Evolutionary conservation across 2,113 vertebrate species (phyloP).

Genomic region (Poicephalus meyeri): DNA sequence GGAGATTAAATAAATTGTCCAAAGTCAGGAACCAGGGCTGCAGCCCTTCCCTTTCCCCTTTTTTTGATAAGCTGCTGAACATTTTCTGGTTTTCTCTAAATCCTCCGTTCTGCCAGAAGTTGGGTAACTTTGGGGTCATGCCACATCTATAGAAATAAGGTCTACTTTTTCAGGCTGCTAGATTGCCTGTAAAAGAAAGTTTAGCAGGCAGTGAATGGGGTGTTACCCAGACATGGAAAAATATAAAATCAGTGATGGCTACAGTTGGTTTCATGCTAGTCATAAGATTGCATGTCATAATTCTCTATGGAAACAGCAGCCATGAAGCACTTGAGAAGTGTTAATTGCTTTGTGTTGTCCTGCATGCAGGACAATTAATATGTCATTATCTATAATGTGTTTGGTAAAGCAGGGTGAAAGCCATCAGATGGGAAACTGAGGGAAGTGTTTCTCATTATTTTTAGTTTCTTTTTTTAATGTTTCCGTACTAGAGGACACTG

Average conservation of each 20-base stretch:
- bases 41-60: neutral
- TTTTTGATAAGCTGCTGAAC: neutral
- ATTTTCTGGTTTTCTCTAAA: neutral
- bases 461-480: neutral
- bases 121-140: neutral
- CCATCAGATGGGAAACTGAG: neutral
- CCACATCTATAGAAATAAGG: neutral
- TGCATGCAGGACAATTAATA: neutral
- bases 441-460: neutral
- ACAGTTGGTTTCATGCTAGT: constrained; percentile 17
- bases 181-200: neutral
- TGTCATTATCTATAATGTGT: neutral
- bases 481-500: neutral
- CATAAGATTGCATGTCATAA: constrained; percentile 2
- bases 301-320: neutral
- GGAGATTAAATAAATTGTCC: neutral
- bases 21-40: neutral
- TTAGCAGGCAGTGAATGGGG: neutral
- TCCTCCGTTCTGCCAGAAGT: neutral
- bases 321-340: neutral
- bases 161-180: neutral
- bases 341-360: constrained; percentile 41
- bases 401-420: neutral
- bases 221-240: neutral
- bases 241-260: neutral